Evolutionary conservation across 2,797 vertebrate genomes (phyloP).

Genomic region (Lutjanus campechanus): DNA sequence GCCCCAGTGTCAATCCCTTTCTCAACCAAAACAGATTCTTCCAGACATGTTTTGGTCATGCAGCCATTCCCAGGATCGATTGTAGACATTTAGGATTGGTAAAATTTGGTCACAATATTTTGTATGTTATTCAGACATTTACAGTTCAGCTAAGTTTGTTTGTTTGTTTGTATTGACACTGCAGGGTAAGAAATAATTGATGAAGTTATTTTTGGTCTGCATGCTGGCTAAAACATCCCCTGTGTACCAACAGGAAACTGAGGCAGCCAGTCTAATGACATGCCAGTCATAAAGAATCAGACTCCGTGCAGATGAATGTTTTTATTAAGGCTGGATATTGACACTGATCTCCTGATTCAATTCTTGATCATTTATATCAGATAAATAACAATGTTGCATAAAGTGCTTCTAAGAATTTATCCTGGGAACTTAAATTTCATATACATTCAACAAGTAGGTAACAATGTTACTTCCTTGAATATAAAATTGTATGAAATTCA

Average conservation of each 20-base stretch:
- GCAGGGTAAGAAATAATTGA: background rate
- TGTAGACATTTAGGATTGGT: too few species aligned
- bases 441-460: background rate
- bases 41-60: too few species aligned
- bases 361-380: background rate
- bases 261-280: constrained; percentile 27
- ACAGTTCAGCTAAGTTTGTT: too few species aligned
- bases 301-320: background rate
- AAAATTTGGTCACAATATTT: too few species aligned
- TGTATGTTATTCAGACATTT: too few species aligned
- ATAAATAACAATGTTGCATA: background rate
- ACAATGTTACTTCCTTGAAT: background rate
- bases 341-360: too few species aligned
- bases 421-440: background rate
- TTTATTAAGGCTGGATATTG: background rate
- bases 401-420: background rate
- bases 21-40: too few species aligned
- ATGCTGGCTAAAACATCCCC: background rate
- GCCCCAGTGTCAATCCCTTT: too few species aligned
- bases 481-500: background rate
- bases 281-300: constrained; percentile 23
- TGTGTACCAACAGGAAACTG: constrained; percentile 7
- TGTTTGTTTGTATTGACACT: background rate
- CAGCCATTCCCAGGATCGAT: too few species aligned
- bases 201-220: background rate